These are phyloP conservation scores for Embiotoca jacksoni DNA, from an alignment of 2,113 vertebrate genomes.

Conservation along the genomic window DNA sequence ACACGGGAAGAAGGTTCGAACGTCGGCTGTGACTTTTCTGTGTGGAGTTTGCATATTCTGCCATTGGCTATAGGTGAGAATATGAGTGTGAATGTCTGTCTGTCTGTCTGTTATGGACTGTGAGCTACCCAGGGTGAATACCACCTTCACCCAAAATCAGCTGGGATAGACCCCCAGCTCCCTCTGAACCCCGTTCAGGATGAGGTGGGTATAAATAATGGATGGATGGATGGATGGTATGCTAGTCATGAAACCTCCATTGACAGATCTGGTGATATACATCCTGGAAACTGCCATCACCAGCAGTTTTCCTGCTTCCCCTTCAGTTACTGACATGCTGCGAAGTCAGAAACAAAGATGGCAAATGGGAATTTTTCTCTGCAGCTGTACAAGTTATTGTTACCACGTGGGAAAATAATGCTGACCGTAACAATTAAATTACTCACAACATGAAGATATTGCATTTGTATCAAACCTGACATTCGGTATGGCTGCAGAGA, in stretches of 20 bases:
- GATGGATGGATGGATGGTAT: background rate
- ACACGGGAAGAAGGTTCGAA: no score
- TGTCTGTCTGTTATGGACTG: background rate
- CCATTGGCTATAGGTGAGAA: no score
- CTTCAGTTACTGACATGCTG: conserved; percentile 36
- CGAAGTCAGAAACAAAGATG: conserved; percentile 9
- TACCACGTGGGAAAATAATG: conserved; percentile 7
- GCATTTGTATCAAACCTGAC: background rate
- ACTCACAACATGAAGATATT: background rate
- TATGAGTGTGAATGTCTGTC: background rate
- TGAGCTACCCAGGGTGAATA: no score
- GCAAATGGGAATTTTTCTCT: conserved; percentile 20
- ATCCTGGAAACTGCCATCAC: conserved; percentile 46
- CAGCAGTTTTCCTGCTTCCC: conserved; percentile 54
- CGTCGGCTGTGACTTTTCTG: no score
- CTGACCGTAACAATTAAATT: conserved; percentile 6
- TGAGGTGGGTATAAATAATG: no score
- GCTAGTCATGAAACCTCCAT: conserved; percentile 39
- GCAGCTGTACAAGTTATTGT: conserved; percentile 13
- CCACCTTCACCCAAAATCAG: no score
- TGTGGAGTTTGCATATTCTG: no score
- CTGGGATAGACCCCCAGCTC: no score
- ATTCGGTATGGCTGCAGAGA: background rate
- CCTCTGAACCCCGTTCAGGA: no score
- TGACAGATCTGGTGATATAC: conserved; percentile 39